These are phyloP conservation scores for Tribolium castaneum DNA, from an alignment of 1,140 invertebrate genomes.

Conservation along the genomic window DNA sequence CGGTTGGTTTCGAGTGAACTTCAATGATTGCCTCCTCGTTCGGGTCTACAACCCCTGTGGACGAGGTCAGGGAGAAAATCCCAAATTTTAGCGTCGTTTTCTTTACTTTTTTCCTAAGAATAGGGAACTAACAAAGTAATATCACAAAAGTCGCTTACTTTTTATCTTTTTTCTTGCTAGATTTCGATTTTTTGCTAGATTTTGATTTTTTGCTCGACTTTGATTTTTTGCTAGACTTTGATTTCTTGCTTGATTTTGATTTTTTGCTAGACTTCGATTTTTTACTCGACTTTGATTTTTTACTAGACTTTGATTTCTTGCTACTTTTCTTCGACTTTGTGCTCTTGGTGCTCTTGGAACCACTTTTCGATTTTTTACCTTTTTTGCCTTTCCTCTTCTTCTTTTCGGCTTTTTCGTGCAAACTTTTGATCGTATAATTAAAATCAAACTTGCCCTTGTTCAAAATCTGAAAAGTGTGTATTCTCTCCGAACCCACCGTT, in stretches of 20 bases:
- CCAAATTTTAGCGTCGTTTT: conserved; percentile 50
- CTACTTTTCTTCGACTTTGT: conserved; percentile 33
- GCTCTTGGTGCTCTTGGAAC: neutral
- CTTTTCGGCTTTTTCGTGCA: conserved; percentile 32
- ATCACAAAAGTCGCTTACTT: conserved; percentile 2
- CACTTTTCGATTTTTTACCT: neutral
- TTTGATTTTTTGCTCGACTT: conserved; percentile 40
- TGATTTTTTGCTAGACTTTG: conserved; percentile 35
- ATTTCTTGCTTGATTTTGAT: conserved; percentile 38
- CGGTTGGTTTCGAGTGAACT: conserved; percentile 48
- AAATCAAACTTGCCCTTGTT: conserved; percentile 59
- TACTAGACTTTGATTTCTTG: conserved; percentile 37
- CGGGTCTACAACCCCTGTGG: conserved; percentile 52
- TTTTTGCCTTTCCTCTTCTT: conserved; percentile 43
- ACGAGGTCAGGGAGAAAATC: conserved; percentile 53
- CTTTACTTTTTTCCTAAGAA: conserved; percentile 46
- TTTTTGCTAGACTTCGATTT: conserved; percentile 42
- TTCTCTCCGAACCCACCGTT: conserved; percentile 46
- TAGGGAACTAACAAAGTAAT: conserved; percentile 3
- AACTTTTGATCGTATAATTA: conserved; percentile 48
- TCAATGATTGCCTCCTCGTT: conserved; percentile 47
- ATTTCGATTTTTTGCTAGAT: conserved; percentile 36
- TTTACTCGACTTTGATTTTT: conserved; percentile 33
- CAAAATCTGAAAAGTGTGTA: conserved; percentile 46
- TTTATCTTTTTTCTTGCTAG: conserved; percentile 40